Evolutionary conservation across 2,888 invertebrate genomes (phyloP).

Genomic region (Archips crataeganus): DNA sequence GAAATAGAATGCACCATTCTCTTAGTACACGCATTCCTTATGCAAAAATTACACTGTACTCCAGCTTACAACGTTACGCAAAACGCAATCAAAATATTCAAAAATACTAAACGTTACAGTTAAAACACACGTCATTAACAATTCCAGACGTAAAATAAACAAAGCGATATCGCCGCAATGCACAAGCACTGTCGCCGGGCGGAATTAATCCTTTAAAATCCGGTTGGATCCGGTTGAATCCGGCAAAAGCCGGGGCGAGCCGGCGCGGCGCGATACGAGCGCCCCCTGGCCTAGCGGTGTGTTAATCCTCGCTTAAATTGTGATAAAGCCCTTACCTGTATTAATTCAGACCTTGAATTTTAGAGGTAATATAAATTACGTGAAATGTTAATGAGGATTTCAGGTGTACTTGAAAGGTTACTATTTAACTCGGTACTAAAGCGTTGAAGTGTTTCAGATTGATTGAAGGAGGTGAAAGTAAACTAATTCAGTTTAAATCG

Average conservation of each 20-base stretch:
- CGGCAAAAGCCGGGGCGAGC: slow-evolving; percentile 57
- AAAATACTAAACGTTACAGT: slow-evolving; percentile 50
- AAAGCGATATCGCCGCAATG: slow-evolving; percentile 77
- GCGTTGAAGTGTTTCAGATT: not conserved
- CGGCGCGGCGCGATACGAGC: slow-evolving; percentile 68
- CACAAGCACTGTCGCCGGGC: slow-evolving; percentile 63
- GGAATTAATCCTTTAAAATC: slow-evolving; percentile 72
- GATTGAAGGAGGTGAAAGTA: too few relatives aligned
- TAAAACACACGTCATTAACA: slow-evolving; percentile 65
- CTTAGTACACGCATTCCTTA: too few relatives aligned
- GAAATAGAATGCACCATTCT: too few relatives aligned
- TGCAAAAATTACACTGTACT: not conserved
- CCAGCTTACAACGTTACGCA: not conserved
- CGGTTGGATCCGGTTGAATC: slow-evolving; percentile 51
- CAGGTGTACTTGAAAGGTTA: not conserved
- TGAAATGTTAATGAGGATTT: slow-evolving; percentile 7
- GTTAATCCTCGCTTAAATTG: slow-evolving; percentile 84
- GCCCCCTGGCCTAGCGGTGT: slow-evolving; percentile 62
- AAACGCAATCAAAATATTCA: slow-evolving; percentile 7
- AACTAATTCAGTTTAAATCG: too few relatives aligned
- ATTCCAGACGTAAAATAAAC: slow-evolving; percentile 78
- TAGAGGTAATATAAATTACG: slow-evolving; percentile 31
- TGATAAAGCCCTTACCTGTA: slow-evolving; percentile 78
- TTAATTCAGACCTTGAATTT: slow-evolving; percentile 54
- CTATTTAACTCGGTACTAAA: not conserved